Percentiles rank a stretch among this genome's conserved stretches.
These are phyloP conservation scores for Lepas anatifera DNA, from an alignment of 2,888 invertebrate genomes.

Conservation along the genomic window DNA sequence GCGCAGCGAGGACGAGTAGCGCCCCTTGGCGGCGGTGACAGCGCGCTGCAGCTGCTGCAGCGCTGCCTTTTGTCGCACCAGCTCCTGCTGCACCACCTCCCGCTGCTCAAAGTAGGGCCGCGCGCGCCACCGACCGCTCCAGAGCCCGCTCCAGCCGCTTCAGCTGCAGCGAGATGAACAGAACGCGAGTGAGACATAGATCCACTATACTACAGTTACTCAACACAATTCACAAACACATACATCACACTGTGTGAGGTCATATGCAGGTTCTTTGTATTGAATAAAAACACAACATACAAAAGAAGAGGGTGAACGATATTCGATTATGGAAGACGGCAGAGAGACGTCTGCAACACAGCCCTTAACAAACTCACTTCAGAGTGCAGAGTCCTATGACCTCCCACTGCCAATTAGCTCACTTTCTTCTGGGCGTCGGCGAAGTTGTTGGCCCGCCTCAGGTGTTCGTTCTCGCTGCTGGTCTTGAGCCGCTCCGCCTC, in stretches of 20 bases:
- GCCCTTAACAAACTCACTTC: too few species aligned
- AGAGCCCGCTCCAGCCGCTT: slow-evolving; percentile 69
- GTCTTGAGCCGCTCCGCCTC: slow-evolving; percentile 85
- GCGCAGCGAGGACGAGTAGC: slow-evolving; percentile 68
- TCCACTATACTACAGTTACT: too few species aligned
- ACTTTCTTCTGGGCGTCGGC: slow-evolving; percentile 68
- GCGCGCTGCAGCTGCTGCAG: slow-evolving; percentile 68
- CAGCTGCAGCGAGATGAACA: slow-evolving; percentile 39
- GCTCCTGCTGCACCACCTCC: slow-evolving; percentile 67
- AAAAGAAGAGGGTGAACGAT: too few species aligned
- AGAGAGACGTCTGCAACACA: too few species aligned
- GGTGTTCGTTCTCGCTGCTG: slow-evolving; percentile 76
- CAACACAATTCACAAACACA: too few species aligned
- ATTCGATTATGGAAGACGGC: too few species aligned
- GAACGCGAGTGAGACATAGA: neutral
- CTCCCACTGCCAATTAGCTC: slow-evolving; percentile 19
- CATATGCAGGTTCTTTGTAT: too few species aligned
- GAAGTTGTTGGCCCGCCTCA: slow-evolving; percentile 62
- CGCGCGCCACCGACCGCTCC: slow-evolving; percentile 70
- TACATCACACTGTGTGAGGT: too few species aligned
- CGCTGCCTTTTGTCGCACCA: slow-evolving; percentile 70
- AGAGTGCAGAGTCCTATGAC: too few species aligned
- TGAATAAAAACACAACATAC: too few species aligned
- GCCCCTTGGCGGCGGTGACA: slow-evolving; percentile 62
- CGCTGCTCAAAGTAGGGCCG: slow-evolving; percentile 85